Percentiles rank a stretch among this genome's conserved stretches.
These are phyloP conservation scores for Dryobota labecula DNA, from an alignment of 2,888 invertebrate species.

Conservation along the genomic window DNA sequence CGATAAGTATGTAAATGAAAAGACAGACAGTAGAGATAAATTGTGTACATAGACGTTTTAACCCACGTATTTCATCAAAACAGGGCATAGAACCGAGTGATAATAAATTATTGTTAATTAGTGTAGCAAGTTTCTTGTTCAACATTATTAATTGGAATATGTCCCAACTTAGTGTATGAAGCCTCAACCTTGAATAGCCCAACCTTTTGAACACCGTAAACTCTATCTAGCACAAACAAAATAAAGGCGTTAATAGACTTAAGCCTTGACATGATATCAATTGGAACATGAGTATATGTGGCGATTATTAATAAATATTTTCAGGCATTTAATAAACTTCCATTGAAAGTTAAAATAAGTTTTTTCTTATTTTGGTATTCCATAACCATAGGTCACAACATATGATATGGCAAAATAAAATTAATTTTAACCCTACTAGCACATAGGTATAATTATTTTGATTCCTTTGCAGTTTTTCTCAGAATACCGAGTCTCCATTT, in stretches of 20 bases:
- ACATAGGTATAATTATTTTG: slow-evolving; percentile 63
- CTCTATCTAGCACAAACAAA: slow-evolving; percentile 39
- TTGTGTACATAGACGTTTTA: slow-evolving; percentile 62
- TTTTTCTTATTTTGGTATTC: slow-evolving; percentile 36
- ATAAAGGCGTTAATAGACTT: slow-evolving; percentile 30
- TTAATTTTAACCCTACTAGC: slow-evolving; percentile 61
- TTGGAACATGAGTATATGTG: slow-evolving; percentile 38
- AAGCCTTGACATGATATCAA: slow-evolving; percentile 51
- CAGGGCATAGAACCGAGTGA: slow-evolving; percentile 38
- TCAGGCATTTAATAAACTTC: slow-evolving; percentile 11
- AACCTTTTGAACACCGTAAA: slow-evolving; percentile 52
- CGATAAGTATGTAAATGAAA: slow-evolving; percentile 76
- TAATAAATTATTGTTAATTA: slow-evolving; percentile 49
- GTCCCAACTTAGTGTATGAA: slow-evolving; percentile 25
- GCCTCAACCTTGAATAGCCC: slow-evolving; percentile 46
- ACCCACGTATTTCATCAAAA: slow-evolving; percentile 57
- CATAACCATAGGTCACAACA: slow-evolving; percentile 42
- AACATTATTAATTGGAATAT: slow-evolving; percentile 42
- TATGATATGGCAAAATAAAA: slow-evolving; percentile 51
- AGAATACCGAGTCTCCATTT: slow-evolving; percentile 60
- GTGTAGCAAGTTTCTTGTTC: slow-evolving; percentile 25
- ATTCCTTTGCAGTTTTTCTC: slow-evolving; percentile 60
- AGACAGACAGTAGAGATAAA: slow-evolving; percentile 60
- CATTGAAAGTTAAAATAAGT: slow-evolving; percentile 13
- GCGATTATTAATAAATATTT: slow-evolving; percentile 20